Conservation (phyloP, 1,140 invertebrate genomes). For the Caenorhabditis elegans region WBcel235 BX284606.5:15335001-15335500, state of each 20-base stretch:
- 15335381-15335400: constrained; percentile 21
- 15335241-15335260: constrained; percentile 14
- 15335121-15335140: constrained; percentile 18
- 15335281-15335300: constrained; percentile 18
- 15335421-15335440: background rate
- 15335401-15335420: too few species aligned
- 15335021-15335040: constrained; percentile 25
- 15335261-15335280: constrained; percentile 23
- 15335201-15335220: constrained; percentile 27
- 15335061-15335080: background rate
- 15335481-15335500: background rate
- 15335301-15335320: background rate
- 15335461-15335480: background rate
- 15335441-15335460: constrained; percentile 3
- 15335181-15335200: constrained; percentile 24
- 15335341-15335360: constrained; percentile 20
- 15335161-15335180: background rate
- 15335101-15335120: background rate
- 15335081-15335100: background rate
- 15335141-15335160: background rate
- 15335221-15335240: constrained; percentile 24
- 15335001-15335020: background rate
- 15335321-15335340: background rate
- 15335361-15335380: background rate
- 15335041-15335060: background rate